Percentiles rank a stretch among this genome's conserved stretches.
These are phyloP conservation scores for Tortricodes alternella DNA, from an alignment of 2,888 invertebrate genomes.

Conservation along the genomic window DNA sequence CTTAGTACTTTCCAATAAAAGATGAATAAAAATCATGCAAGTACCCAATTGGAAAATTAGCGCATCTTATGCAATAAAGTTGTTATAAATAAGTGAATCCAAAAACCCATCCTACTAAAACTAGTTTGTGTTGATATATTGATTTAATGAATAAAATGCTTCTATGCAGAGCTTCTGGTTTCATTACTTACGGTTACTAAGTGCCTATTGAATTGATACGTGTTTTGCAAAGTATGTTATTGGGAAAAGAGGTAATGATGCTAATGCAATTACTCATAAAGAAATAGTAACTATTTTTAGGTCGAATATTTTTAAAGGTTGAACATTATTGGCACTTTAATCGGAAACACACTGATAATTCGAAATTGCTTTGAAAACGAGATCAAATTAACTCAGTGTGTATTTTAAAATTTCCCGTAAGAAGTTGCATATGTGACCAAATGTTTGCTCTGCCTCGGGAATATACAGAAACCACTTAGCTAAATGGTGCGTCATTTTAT, in stretches of 20 bases:
- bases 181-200: constrained; percentile 29
- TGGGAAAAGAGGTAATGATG: constrained; percentile 33
- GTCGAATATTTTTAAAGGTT: too few species aligned
- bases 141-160: constrained; percentile 25
- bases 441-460: constrained; percentile 16
- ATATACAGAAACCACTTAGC: constrained; percentile 30
- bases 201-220: background rate
- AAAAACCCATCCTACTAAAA: background rate
- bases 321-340: too few species aligned
- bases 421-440: constrained; percentile 38
- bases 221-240: constrained; percentile 31
- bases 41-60: too few species aligned
- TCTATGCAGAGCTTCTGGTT: constrained; percentile 31
- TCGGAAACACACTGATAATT: background rate
- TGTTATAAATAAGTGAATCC: too few species aligned
- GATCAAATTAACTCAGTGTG: background rate
- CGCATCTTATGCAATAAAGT: too few species aligned
- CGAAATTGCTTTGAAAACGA: background rate
- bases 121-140: constrained; percentile 11
- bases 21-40: too few species aligned
- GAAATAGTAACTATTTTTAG: too few species aligned
- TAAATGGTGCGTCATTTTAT: constrained; percentile 26
- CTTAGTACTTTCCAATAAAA: too few species aligned
- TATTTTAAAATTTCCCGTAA: constrained; percentile 2
- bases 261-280: constrained; percentile 9